These are phyloP conservation scores for Coelopa pilipes DNA, from an alignment of 2,888 invertebrate genomes.

Conservation along the genomic window DNA sequence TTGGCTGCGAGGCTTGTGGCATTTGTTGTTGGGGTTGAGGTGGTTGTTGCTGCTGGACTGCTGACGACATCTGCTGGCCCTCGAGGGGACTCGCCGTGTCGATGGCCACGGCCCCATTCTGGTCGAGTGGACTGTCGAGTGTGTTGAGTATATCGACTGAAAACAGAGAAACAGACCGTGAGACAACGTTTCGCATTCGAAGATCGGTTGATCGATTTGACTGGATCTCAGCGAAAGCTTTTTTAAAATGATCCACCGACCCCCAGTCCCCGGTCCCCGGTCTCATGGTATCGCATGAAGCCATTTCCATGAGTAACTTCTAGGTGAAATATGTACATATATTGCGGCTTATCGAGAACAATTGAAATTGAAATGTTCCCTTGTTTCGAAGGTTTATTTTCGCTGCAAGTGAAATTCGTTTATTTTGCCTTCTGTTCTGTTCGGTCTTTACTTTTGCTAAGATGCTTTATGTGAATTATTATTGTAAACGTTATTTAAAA, in stretches of 20 bases:
- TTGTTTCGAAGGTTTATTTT: background rate
- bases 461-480: background rate
- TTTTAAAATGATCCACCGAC: too few relatives aligned
- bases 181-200: too few relatives aligned
- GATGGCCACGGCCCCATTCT: constrained; percentile 51
- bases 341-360: too few relatives aligned
- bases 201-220: too few relatives aligned
- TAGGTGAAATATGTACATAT: too few relatives aligned
- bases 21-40: constrained; percentile 1
- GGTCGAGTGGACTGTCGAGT: constrained; percentile 59
- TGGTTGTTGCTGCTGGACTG: constrained; percentile 29
- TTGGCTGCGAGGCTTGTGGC: constrained; percentile 20
- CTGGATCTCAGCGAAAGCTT: too few relatives aligned
- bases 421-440: background rate
- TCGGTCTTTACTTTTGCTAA: constrained; percentile 1
- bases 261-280: too few relatives aligned
- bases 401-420: background rate
- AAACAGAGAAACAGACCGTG: constrained; percentile 37
- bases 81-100: constrained; percentile 24
- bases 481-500: constrained; percentile 1
- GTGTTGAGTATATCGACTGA: constrained; percentile 76
- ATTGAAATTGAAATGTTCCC: too few relatives aligned
- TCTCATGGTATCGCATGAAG: too few relatives aligned
- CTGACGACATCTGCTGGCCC: constrained; percentile 50
- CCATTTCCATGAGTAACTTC: too few relatives aligned